These are phyloP conservation scores for Apostichopus japonicus DNA, from an alignment of 35 echinoderm and acorn worm genomes.

Conservation along the genomic window DNA sequence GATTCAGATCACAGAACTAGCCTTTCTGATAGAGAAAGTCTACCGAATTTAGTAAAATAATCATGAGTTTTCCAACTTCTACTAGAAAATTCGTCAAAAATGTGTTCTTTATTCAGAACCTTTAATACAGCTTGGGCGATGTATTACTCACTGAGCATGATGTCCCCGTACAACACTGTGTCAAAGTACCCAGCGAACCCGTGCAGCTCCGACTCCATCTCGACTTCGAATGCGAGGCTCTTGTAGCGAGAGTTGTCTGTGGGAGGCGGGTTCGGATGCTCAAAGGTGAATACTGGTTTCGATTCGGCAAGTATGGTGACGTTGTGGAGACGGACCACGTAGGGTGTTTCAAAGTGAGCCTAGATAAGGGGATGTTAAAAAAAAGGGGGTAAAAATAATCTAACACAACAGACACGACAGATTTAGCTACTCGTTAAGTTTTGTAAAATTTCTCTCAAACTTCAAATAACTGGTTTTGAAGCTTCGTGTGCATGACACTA, in stretches of 20 bases:
- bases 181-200: slow-evolving; percentile 99
- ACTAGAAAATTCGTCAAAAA: too few relatives aligned
- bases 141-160: slow-evolving; percentile 87
- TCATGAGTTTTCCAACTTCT: too few relatives aligned
- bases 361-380: background rate
- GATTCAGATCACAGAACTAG: too few relatives aligned
- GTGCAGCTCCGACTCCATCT: slow-evolving; percentile 79
- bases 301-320: slow-evolving; percentile 85
- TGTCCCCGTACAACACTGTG: slow-evolving; percentile 91
- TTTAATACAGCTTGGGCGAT: too few relatives aligned
- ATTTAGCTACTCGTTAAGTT: too few relatives aligned
- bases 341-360: slow-evolving; percentile 99
- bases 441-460: too few relatives aligned
- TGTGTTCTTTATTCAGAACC: too few relatives aligned
- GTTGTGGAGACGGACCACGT: slow-evolving; percentile 95
- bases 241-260: slow-evolving; percentile 90
- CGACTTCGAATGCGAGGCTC: slow-evolving; percentile 71
- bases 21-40: too few relatives aligned
- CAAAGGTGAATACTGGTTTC: slow-evolving; percentile 84
- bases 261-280: slow-evolving; percentile 73
- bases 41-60: too few relatives aligned
- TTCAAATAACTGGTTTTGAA: too few relatives aligned
- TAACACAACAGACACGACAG: background rate
- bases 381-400: background rate
- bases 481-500: too few relatives aligned